These are phyloP conservation scores for Rhincodon typus DNA, from an alignment of 2,797 vertebrate genomes.

Conservation along the genomic window DNA sequence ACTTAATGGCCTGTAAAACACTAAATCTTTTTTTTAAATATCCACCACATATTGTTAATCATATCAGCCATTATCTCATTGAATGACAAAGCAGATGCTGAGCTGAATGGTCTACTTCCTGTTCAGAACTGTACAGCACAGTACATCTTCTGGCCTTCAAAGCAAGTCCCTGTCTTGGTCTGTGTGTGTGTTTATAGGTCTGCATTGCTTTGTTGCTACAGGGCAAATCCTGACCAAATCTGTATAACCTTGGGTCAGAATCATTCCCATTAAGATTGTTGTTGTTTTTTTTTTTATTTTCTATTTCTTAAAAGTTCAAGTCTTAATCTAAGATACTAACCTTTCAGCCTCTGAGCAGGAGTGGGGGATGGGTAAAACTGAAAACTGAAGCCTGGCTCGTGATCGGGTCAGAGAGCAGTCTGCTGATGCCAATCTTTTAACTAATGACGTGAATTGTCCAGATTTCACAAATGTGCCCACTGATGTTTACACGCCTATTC, in stretches of 20 bases:
- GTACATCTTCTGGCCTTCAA: too few relatives aligned
- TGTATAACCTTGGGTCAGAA: background rate
- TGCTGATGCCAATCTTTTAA: background rate
- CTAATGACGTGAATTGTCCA: background rate
- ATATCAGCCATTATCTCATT: too few relatives aligned
- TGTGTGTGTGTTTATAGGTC: background rate
- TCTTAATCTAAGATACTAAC: background rate
- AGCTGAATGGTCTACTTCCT: background rate
- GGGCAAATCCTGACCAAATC: background rate
- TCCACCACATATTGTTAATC: background rate
- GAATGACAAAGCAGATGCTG: too few relatives aligned
- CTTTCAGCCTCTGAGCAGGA: background rate
- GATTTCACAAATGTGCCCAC: background rate
- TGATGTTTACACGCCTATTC: background rate
- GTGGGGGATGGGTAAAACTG: background rate
- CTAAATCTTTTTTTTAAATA: too few relatives aligned
- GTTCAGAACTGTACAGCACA: too few relatives aligned
- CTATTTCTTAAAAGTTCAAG: background rate
- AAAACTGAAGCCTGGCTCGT: background rate
- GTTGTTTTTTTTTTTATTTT: background rate
- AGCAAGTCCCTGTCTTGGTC: background rate
- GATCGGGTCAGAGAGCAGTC: background rate
- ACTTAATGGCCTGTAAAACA: too few relatives aligned
- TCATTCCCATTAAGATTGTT: background rate
- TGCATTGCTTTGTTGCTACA: background rate